These are phyloP conservation scores for Taxidea taxus DNA, from an alignment of 2,113 vertebrate genomes.

Conservation along the genomic window DNA sequence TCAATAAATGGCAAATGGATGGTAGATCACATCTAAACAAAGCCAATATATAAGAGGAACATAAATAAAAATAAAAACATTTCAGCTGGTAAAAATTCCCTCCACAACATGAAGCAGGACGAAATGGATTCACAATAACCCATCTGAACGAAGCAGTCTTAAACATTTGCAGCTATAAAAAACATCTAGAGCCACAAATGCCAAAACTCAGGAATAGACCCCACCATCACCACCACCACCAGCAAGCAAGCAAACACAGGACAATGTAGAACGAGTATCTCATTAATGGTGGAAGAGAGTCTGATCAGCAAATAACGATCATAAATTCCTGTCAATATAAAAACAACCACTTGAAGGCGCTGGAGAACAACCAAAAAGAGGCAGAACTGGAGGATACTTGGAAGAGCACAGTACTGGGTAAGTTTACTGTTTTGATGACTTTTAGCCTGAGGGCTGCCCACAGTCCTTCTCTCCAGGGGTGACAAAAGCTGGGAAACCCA, in stretches of 20 bases:
- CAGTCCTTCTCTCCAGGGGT: not conserved
- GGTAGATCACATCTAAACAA: not conserved
- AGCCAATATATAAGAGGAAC: not conserved
- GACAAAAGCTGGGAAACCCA: not conserved
- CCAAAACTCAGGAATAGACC: not conserved
- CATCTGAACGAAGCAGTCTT: not conserved
- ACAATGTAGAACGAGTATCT: not conserved
- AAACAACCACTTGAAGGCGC: not conserved
- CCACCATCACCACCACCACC: not conserved
- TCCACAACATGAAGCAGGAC: not conserved
- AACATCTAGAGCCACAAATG: not conserved
- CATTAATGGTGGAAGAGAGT: not conserved
- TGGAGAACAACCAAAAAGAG: not conserved
- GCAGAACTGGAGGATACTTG: not conserved
- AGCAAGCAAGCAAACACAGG: not conserved
- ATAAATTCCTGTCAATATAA: not conserved
- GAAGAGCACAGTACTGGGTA: not conserved
- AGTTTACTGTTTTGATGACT: not conserved
- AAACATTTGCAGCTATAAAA: not conserved
- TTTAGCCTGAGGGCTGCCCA: not conserved
- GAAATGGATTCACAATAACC: not conserved
- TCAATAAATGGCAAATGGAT: not conserved
- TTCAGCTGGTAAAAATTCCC: not conserved
- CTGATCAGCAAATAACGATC: not conserved
- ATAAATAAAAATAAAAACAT: not conserved